Evolutionary conservation across 2,113 vertebrate species (phyloP), one percentile per base, ranked within the genome.

Genomic region (Calidris pygmaea): DNA sequence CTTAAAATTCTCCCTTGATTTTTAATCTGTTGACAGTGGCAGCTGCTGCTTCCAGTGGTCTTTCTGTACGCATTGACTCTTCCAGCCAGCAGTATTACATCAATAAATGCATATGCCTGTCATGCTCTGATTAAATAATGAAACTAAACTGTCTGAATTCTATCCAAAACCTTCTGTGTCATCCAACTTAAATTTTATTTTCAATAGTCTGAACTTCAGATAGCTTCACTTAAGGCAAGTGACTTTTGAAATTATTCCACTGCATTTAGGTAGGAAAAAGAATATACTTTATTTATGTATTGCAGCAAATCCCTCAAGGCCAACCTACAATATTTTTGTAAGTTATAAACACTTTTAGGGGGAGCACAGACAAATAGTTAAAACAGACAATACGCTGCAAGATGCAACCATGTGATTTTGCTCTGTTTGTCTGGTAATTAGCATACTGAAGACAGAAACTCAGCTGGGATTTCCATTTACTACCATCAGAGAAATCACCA

Each of bases 71-170:
- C 66, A 89, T 68, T 73, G 86, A 58, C 55, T 93, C 77, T 79
- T 70, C 60, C 39, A 89, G 66, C 43, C 91, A 82, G 66, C 92
- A 76, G n/a, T 85, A 91, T 87, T 93, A 88, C 92, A 89, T 95
- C 89, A 95, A 90, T 94, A 96, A 95, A 96, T 92, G 80, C 66
- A 82, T 79, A 70, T 30, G 37, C n/a, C 41, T 85, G 53, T 45
- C 66, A 79, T 76, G 43, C 22, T 45, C 53, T 70, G 66, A 95
- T 80, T 85, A 86, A 95, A 92, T 76, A 90, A 82, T 2, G 3
- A 87, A 94, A 95, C 18, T 41, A 66, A 87, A 85, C 93, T 65
- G 67, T 37, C 56, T 89, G 24, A 87, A 35, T 37, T 89, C 52
- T 85, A 37, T 67, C 70, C 77, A 78, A 90, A 95, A 34, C 52